Evolutionary conservation across 2,888 invertebrate genomes (phyloP), one percentile per base, ranked within the genome.

Genomic region (Trissonchulus sp.): DNA sequence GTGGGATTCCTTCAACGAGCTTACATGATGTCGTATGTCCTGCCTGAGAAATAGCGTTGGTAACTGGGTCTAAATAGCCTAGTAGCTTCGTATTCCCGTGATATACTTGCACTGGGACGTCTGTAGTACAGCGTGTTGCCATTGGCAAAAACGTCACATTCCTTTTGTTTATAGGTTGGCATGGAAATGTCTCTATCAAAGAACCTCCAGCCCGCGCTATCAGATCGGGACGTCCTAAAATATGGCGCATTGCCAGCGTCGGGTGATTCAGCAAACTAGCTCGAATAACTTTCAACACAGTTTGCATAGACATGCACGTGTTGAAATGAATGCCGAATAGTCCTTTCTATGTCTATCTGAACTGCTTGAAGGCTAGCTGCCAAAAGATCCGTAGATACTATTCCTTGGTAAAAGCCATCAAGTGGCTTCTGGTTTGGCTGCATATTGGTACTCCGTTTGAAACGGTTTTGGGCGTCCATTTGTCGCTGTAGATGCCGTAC

Each of bases 11-110:
- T 65, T 15, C 8, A 48, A 8, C 48, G 8, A 15, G 8, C 48
- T 34, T 8, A 28, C 65, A 65, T 8, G 30, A 8, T 18, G 65
- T 28, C 30, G 34, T 8, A 34, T 28, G 15, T 15, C 8, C 3
- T 65, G 8, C 30, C 8, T 18, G 34, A 15, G 3, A 8, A 65
- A 65, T 65, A 28, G n/a, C n/a, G 30, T 65, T 65, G 34, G 65
- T 65, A 15, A 28, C n/a, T 34, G 65, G 65, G 34, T 65, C 30
- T 15, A 65, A 28, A 28, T 65, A 65, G 15, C 65, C 65, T 60
- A 60, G 18, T 60, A 18, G 18, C 18, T 18, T 18, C 60, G 18
- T 60, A 18, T 18, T n/a, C n/a, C 18, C n/a, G 18, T 18, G 18
- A 18, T 18, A 18, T n/a, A 60, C 18, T 18, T 60, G 18, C 18